Base-by-base conservation (phyloP, 2,113 vertebrate species). In the Poeciliopsis retropinna region DNA sequence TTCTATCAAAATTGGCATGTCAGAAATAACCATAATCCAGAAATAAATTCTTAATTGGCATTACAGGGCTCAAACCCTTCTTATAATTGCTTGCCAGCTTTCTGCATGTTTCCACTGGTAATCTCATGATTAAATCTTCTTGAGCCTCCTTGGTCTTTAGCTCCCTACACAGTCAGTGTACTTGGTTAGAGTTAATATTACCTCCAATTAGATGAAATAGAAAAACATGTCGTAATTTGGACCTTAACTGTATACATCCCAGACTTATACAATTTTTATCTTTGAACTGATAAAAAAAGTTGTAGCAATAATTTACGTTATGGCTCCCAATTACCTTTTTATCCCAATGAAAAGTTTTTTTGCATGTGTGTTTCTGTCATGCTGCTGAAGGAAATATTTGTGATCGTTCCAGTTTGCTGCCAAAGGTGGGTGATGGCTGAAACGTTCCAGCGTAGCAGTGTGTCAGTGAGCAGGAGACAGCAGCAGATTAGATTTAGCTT, bases 401-500 rank as follows among this genome's bases (percentile, higher is more conserved):
- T 72, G 76, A 75, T 76, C 72, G 72, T 84, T 78, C 86, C 87
- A 83, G 69, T 89, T 85, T 87, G 79, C 78, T 89, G 84, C 78
- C 81, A 73, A 51, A 44, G 67, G 34, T 73, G 68, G 77, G 81
- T 87, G 90, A 87, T 73, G 82, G 61, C 78, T 85, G 76, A 85
- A 84, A 82, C 79, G 81, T 91, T 88, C 68, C 75, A 82, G 78
- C 82, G 82, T 90, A 90, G 73, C 87, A 39, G 67, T 67, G 75
- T 89, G 87, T 89, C 87, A 87, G 85, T 57, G 82, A 82, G 80
- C 66, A 75, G 79, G 85, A 85, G 88, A 90, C 76, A 75, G 82
- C 84, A 71, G 63, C 86, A 90, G 89, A 93, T 93, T 91, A 90
- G 88, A 89, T 91, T 91, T 88, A 91, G 89, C 85, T 89, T 90